Evolutionary conservation across 2,113 vertebrate species (phyloP), one percentile per base, ranked within the genome.

Genomic region (Rutilus rutilus): DNA sequence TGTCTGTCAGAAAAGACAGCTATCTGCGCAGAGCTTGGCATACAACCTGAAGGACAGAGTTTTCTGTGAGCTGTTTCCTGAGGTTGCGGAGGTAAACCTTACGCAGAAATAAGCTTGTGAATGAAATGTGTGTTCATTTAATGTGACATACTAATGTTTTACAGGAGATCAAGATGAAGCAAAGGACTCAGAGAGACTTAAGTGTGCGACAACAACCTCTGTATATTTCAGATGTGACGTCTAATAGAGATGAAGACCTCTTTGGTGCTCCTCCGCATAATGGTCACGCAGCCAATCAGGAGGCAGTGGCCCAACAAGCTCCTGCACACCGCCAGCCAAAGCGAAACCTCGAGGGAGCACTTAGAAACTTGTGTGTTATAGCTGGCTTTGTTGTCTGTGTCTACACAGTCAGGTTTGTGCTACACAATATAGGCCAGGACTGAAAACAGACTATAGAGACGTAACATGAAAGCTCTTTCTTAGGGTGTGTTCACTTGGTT

Each of bases 41-140:
- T 99, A 97, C 93, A 99, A 99, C 91, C 93, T 98, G 83, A 99
- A 98, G 93, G 97, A 99, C 87, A 99, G 98, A 95, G 96, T 99
- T 84, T 99, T 99, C 90, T 98, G 97, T 42, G 98, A 99, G 86
- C 93, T 99, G 76, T 99, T 99, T 90, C 97, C 98, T 39, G 97
- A 98, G 27, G 96, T 98, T 6, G 97, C 98, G 33, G 97, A 98
- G 92, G 98, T 99, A 93, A 94, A 67, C 17, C 30, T 19, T 25
- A 30, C 12, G 17, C 27, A 2, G 11, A 64, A 64, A 64, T 64
- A 64, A 6, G n/a, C 1, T 64, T 64, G 47, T 33, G 15, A 65
- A 30, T 6, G 6, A 30, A 65, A 17, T 0, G 2, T 15, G 27
- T 1, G 27, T 30, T 65, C 7, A 9, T 42, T 42, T 42, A 42